These are phyloP conservation scores for Tetheella fluctuosa DNA, from an alignment of 2,888 invertebrate genomes.

Conservation along the genomic window DNA sequence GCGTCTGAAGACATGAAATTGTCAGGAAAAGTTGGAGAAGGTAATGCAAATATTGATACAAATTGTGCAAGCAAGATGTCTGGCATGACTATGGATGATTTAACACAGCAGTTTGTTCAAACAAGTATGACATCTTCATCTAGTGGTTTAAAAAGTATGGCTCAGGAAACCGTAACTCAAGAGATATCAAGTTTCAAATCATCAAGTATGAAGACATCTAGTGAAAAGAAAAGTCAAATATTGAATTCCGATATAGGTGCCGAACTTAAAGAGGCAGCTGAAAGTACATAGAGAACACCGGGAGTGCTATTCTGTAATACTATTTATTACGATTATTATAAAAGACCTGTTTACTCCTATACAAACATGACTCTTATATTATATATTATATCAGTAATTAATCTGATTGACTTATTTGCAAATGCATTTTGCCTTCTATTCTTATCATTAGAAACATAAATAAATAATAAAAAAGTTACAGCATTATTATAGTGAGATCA, in stretches of 20 bases:
- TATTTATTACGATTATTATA: conserved; percentile 42
- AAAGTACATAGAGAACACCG: conserved; percentile 43
- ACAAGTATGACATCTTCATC: conserved; percentile 28
- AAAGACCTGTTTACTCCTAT: conserved; percentile 21
- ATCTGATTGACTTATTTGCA: conserved; percentile 9
- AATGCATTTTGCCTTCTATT: not conserved
- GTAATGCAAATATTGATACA: not conserved
- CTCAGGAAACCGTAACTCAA: conserved; percentile 26
- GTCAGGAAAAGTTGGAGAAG: conserved; percentile 7
- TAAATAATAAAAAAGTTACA: not conserved
- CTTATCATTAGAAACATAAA: conserved; percentile 2
- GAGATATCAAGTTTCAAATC: conserved; percentile 42
- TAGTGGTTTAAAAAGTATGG: conserved; percentile 24
- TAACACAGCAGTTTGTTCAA: conserved; percentile 33
- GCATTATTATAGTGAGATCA: not conserved
- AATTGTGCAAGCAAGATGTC: conserved; percentile 20
- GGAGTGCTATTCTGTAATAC: conserved; percentile 22
- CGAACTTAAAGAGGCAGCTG: conserved; percentile 52
- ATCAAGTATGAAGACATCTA: conserved; percentile 36
- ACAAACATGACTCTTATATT: not conserved
- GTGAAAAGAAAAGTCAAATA: conserved; percentile 42
- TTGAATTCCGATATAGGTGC: conserved; percentile 44
- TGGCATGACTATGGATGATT: conserved; percentile 27
- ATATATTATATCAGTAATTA: not conserved
- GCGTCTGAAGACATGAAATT: conserved; percentile 24